Conservation (phyloP, 2,797 vertebrate species). For the Darevskia mixta region DNA sequence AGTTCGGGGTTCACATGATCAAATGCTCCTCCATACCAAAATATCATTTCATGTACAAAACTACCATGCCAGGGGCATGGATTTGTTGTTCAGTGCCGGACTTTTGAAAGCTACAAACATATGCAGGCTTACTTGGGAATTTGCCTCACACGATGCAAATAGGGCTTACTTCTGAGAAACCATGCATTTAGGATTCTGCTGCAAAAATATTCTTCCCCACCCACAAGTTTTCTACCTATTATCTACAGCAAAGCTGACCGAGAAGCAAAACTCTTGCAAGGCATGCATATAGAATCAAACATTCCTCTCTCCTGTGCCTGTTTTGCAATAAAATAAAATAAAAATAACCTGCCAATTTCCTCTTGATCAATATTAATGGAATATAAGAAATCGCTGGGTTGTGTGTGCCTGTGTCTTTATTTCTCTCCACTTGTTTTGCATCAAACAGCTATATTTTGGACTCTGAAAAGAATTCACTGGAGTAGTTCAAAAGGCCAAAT, state of each 20-base stretch:
- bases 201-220: neutral
- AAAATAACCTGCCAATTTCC: constrained; percentile 1
- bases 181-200: neutral
- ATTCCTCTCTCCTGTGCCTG: neutral
- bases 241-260: neutral
- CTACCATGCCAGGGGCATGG: neutral
- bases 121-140: neutral
- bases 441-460: constrained; percentile 7
- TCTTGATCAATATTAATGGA: neutral
- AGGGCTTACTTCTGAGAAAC: neutral
- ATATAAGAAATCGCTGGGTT: neutral
- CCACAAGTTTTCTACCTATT: neutral
- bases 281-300: neutral
- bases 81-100: neutral
- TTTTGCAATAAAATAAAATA: neutral
- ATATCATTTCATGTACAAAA: neutral
- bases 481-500: constrained; percentile 42
- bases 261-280: neutral
- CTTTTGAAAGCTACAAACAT: neutral
- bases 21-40: neutral
- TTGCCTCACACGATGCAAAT: neutral
- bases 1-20: neutral
- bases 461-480: neutral
- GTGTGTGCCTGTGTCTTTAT: neutral
- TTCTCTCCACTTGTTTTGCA: constrained; percentile 1